Conservation (phyloP, 2,797 vertebrate genomes). For the Protosalanx chinensis region DNA sequence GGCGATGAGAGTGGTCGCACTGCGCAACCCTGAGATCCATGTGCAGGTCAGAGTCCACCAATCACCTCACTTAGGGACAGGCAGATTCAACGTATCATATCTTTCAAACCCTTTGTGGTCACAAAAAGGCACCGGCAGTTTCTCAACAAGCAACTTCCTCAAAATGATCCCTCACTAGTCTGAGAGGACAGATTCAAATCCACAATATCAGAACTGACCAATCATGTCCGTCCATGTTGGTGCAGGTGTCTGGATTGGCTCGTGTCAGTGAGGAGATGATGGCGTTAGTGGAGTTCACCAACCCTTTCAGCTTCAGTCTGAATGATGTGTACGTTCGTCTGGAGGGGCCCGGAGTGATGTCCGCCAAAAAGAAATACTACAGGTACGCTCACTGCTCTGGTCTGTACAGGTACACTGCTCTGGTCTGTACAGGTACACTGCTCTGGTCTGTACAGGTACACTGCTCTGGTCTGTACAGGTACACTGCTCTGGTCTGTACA, state of each 20-base stretch:
- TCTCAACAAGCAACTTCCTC: too few species aligned
- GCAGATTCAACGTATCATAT: neutral
- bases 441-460: neutral
- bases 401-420: neutral
- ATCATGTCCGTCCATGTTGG: constrained; percentile 1
- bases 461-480: neutral
- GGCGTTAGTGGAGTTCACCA: constrained; percentile 85
- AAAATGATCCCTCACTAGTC: too few species aligned
- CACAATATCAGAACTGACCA: neutral
- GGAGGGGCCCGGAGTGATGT: constrained; percentile 83
- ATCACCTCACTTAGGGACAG: neutral
- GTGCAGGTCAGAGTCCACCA: constrained; percentile 76
- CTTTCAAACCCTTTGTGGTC: too few species aligned
- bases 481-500: neutral
- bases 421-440: constrained; percentile 9
- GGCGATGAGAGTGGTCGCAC: constrained; percentile 74
- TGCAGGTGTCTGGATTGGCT: constrained; percentile 72
- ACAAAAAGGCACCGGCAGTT: too few species aligned
- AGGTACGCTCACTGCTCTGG: constrained; percentile 65
- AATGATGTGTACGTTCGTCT: constrained; percentile 77
- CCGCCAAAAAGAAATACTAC: constrained; percentile 74
- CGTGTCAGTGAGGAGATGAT: constrained; percentile 75
- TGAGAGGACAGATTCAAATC: too few species aligned
- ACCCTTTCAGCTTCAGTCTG: constrained; percentile 81
- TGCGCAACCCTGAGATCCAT: constrained; percentile 77